Base-by-base conservation (phyloP, 1,140 invertebrate genomes). In the Dendroctonus ponderosae region DNA sequence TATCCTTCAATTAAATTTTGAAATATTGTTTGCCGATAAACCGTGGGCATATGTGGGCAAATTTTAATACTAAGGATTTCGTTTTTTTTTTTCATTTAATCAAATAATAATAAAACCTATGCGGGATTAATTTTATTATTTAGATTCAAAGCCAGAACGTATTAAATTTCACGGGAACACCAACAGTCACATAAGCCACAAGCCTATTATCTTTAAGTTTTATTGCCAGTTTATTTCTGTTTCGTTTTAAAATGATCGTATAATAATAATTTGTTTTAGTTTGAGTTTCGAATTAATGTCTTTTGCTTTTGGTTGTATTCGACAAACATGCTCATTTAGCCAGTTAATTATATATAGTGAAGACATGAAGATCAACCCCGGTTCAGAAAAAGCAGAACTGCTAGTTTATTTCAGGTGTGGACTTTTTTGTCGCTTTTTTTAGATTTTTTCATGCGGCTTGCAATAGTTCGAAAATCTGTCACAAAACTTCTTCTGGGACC, bases 11-110 rank as follows among this genome's bases (percentile, higher is more conserved):
- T 42, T 43, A 43, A 44, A 43, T 40, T 58, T 42, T 58, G 42
- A 43, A 58, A 58, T 42, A 58, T 43, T 58, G 14, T 42, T 42
- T 12, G 6, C 39, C 37, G 39, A 43, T 8, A 3, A 43, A 58
- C 26, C 12, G 56, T 58, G 41, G 56, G 58, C 58, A 49, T 61
- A 46, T 61, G 58, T 61, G 37, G 58, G 58, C 11, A 46, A 49
- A 26, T 39, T 61, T 61, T 50, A 61, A 38, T 39, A 49, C 7
- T 26, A 59, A 39, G n/a, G 39, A 40, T 61, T 61, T 43, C 14
- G 46, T 6, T n/a, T 4, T 11, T n/a, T 11, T n/a, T 26, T n/a
- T 12, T 26, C 12, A 43, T 38, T 26, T 26, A 26, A 26, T 26
- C 26, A 26, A 26, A 26, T 26, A 26, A 26, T 26, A 26, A 26